A percentile compares a stretch with the other conserved stretches of the same genome.
Conservation (phyloP, 2,888 invertebrate species). For the Thereva unica region DNA sequence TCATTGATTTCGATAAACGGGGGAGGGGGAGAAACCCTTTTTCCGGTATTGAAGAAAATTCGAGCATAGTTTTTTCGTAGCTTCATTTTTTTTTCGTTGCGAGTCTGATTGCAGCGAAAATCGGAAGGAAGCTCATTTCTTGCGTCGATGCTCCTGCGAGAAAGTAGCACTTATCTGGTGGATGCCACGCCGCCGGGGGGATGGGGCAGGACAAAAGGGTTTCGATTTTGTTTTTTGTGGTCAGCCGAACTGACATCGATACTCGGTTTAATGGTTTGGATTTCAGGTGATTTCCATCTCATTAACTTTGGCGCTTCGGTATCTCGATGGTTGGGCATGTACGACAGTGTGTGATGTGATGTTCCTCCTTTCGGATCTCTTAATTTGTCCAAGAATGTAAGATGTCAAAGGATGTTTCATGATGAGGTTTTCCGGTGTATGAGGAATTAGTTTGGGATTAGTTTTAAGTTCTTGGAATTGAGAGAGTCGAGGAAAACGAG, state of each 20-base stretch:
- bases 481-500: no score
- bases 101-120: conserved; percentile 22
- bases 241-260: conserved; percentile 27
- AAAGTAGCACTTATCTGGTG: conserved; percentile 4
- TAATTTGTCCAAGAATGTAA: background rate
- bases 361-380: no score
- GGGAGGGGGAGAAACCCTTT: conserved; percentile 23
- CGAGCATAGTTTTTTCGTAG: conserved; percentile 12
- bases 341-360: background rate
- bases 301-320: conserved; percentile 37
- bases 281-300: conserved; percentile 40
- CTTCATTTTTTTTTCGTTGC: background rate
- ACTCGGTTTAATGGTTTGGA: conserved; percentile 31
- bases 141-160: conserved; percentile 38
- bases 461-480: no score
- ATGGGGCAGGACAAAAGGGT: conserved; percentile 21
- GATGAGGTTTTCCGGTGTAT: background rate
- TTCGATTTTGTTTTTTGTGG: conserved; percentile 24
- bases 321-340: conserved; percentile 12
- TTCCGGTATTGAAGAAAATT: conserved; percentile 18
- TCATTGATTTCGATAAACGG: conserved; percentile 19
- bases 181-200: background rate
- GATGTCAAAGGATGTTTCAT: conserved; percentile 13
- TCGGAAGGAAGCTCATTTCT: conserved; percentile 43
- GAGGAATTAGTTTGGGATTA: no score